Evolutionary conservation across 2,888 invertebrate genomes (phyloP), one percentile per base, ranked within the genome.

Genomic region (Drosophila atripex): DNA sequence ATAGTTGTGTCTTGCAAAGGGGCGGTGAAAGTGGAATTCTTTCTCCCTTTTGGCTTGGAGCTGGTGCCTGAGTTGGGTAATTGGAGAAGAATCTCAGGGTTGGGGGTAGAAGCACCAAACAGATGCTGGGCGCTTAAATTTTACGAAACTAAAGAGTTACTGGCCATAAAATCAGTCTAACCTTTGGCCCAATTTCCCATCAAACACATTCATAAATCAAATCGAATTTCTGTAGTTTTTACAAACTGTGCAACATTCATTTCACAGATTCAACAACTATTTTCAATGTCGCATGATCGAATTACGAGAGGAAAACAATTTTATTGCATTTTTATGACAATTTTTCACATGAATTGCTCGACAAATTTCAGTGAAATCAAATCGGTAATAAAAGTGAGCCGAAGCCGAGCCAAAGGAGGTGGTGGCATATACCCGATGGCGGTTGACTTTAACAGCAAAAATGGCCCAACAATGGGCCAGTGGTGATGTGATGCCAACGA

Each of bases 311-410:
- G n/a, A 43, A 38, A 52, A 32, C 8, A 49, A 71, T 88, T 86
- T 88, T 84, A 84, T 84, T 75, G 75, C 86, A 83, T 76, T 84
- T 84, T 84, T 84, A 84, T 83, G 83, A 71, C 84, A 78, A 83
- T 84, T 84, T 86, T 88, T 88, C 84, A 88, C 88, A 88, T 84
- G 84, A 84, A 72, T 88, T 86, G 78, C 25, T 60, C 52, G 45
- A 7, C 59, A 49, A 60, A 73, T 39, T 39, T 25, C 38, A 32
- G 54, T 69, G 45, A 77, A 76, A 58, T 38, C 45, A 30, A 71
- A 68, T 68, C 54, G 28, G 43, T 46, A 54, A 66, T 71, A 28
- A 52, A 77, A 61, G 25, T 39, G 45, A 56, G 23, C 39, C 45
- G 18, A 46, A 57, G 45, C n/a, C n/a, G 23, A 28, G 21, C 11